Conservation (phyloP, 2,113 vertebrate genomes). For the Nettapus auritus region DNA sequence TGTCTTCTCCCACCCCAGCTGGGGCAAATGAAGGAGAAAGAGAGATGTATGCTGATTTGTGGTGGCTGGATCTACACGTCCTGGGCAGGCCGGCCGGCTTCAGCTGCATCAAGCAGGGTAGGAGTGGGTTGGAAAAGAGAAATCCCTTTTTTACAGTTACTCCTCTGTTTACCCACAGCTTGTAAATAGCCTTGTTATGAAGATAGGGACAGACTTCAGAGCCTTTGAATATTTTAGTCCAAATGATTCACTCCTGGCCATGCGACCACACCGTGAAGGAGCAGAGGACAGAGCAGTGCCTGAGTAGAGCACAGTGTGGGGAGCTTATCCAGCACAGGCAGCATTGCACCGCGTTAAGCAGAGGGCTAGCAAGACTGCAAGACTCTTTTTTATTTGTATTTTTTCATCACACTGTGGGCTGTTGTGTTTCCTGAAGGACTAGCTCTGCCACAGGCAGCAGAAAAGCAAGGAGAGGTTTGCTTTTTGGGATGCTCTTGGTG, state of each 20-base stretch:
- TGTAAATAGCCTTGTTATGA: not conserved
- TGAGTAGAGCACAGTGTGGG: not conserved
- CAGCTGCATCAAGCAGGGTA: not conserved
- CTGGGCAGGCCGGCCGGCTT: not conserved
- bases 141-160: not conserved
- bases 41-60: not conserved
- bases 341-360: not conserved
- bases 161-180: not conserved
- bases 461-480: not conserved
- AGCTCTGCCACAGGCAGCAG: not conserved
- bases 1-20: not conserved
- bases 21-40: not conserved
- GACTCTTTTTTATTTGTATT: too few relatives aligned
- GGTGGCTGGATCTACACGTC: not conserved
- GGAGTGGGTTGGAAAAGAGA: not conserved
- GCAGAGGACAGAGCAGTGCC: not conserved
- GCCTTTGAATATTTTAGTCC: not conserved
- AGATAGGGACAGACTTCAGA: not conserved
- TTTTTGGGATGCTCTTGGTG: not conserved
- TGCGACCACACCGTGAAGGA: accelerated
- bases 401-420: not conserved
- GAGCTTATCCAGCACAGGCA: not conserved
- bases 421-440: not conserved
- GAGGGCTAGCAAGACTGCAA: not conserved
- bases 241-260: not conserved